Conservation (phyloP, 2,113 vertebrate genomes). For the Nothoprocta perdicaria region DNA sequence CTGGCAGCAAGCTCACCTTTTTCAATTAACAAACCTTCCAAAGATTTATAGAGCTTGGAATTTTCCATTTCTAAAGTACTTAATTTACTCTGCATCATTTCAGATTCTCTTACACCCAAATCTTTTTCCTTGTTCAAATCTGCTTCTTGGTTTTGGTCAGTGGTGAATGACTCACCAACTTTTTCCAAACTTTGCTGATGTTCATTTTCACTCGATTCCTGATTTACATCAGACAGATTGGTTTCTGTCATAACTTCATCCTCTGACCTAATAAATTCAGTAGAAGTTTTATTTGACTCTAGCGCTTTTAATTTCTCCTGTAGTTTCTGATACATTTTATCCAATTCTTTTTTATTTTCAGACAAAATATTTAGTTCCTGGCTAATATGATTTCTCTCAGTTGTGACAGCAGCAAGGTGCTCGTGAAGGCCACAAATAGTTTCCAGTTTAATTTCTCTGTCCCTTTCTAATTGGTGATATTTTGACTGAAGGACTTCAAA, state of each 20-base stretch:
- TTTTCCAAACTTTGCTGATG: constrained; percentile 75
- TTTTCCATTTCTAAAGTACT: constrained; percentile 78
- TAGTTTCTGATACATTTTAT: constrained; percentile 72
- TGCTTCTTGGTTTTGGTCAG: constrained; percentile 65
- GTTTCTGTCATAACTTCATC: constrained; percentile 76
- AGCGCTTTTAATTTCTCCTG: constrained; percentile 76
- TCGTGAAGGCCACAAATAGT: constrained; percentile 76
- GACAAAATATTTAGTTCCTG: constrained; percentile 77
- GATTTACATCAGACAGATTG: constrained; percentile 63
- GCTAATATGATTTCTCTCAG: constrained; percentile 77
- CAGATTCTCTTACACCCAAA: constrained; percentile 69
- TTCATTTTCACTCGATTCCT: constrained; percentile 74
- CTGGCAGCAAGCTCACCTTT: constrained; percentile 85
- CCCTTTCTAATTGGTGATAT: constrained; percentile 73
- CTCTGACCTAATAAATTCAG: constrained; percentile 77
- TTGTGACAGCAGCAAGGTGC: constrained; percentile 72
- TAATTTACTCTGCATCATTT: constrained; percentile 79
- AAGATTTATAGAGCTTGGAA: constrained; percentile 74
- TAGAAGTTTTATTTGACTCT: constrained; percentile 74
- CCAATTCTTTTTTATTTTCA: constrained; percentile 81
- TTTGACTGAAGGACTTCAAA: constrained; percentile 78
- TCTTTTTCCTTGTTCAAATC: constrained; percentile 77
- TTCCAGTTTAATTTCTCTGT: constrained; percentile 76
- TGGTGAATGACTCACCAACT: constrained; percentile 37
- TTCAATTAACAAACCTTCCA: constrained; percentile 84